Evolutionary conservation across 2,113 vertebrate species (phyloP).

Genomic region (Crotalus tigris): DNA sequence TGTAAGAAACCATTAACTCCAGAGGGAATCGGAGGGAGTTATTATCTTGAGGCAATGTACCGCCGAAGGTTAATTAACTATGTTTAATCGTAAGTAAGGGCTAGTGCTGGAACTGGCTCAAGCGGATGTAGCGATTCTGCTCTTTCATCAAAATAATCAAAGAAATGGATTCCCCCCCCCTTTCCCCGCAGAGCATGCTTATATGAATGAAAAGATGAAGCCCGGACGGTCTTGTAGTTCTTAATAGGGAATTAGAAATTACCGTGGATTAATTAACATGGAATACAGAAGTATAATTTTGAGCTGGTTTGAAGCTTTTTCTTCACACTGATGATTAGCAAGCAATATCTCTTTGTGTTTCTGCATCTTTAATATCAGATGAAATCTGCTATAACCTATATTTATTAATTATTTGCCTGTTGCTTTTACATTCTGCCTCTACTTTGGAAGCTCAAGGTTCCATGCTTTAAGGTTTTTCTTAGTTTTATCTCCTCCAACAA

Average conservation of each 20-base stretch:
- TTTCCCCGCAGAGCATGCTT: neutral
- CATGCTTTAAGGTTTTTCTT: neutral
- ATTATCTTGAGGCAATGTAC: neutral
- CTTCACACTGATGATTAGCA: neutral
- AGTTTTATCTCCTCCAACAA: neutral
- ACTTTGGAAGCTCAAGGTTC: neutral
- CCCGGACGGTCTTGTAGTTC: neutral
- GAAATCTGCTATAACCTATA: neutral
- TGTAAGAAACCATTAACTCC: neutral
- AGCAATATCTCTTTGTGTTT: neutral
- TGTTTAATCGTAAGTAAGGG: neutral
- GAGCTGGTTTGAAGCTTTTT: neutral
- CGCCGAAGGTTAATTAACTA: neutral
- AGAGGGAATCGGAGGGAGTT: too few species aligned
- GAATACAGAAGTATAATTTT: neutral
- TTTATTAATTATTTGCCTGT: neutral
- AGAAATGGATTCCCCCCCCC: neutral
- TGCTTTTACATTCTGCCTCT: neutral
- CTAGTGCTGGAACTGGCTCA: neutral
- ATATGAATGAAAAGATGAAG: neutral
- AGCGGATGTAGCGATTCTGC: neutral
- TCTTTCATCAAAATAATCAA: neutral
- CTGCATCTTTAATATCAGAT: neutral
- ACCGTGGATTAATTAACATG: neutral
- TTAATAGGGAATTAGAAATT: neutral